phyloP scores from a whole-genome alignment of 2,888 invertebrate species.

The Nomada ferruginata region DNA sequence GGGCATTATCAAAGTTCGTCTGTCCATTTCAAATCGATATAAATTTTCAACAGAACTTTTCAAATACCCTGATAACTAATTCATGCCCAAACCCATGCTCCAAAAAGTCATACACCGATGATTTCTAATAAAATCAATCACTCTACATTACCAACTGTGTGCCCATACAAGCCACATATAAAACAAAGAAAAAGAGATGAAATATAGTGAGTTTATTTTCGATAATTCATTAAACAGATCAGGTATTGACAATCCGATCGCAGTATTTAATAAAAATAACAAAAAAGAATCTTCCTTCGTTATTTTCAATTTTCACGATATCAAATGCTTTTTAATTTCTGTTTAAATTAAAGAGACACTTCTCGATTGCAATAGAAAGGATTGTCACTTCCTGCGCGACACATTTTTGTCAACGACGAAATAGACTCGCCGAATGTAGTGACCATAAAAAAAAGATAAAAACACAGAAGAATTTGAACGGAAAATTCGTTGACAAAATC shows the following conservation, averaged over 20 bases:
- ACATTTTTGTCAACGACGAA: conserved; percentile 20
- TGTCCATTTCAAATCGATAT: background rate
- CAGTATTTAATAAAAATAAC: background rate
- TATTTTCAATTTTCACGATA: too few relatives aligned
- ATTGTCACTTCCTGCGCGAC: conserved; percentile 24
- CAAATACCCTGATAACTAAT: conserved; percentile 8
- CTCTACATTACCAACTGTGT: conserved; percentile 80
- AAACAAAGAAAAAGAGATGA: conserved; percentile 69
- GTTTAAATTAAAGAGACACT: background rate
- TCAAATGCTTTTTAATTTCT: too few relatives aligned
- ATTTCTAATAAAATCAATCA: conserved; percentile 67
- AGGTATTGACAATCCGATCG: conserved; percentile 23
- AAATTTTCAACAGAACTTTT: background rate
- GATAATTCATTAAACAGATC: background rate
- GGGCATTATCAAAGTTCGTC: conserved; percentile 20
- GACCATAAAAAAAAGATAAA: background rate
- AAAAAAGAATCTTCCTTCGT: background rate
- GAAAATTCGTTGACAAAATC: conserved; percentile 7
- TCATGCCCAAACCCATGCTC: conserved; percentile 46
- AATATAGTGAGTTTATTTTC: conserved; percentile 48
- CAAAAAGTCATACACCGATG: conserved; percentile 41
- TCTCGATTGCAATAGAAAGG: background rate
- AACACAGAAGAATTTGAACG: background rate
- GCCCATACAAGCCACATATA: conserved; percentile 76
- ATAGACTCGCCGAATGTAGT: background rate